Evolutionary conservation across 2,888 invertebrate genomes (phyloP), one percentile per base, ranked within the genome.

Genomic region (Catocala fraxini): DNA sequence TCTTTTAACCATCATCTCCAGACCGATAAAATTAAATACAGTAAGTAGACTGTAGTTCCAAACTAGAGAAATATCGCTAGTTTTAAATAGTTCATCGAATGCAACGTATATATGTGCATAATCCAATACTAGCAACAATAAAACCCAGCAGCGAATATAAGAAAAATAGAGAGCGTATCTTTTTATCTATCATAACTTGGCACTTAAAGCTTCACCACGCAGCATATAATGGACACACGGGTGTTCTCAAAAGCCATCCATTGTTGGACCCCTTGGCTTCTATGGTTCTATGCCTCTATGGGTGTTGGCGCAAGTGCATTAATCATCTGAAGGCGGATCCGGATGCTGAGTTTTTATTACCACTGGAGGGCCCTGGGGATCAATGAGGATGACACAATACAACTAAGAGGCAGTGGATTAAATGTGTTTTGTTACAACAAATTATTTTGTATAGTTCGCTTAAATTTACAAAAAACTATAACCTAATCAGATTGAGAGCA

Each of bases 261-360:
- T 78, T 75, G 78, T 78, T 46, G 62, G 63, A 39, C 63, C 72
- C 78, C 75, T 70, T 61, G 68, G 77, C 70, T 69, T 75, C 63
- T 60, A 70, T 64, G 71, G 77, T 73, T 65, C 71, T 61, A n/a
- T 42, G 54, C 57, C 54, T 58, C 55, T 47, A 70, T 69, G 74
- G 79, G 79, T 71, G 77, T 70, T 73, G 70, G 71, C 65, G 70
- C 59, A 70, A 70, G 68, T 77, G 71, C 79, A 79, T 79, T 79
- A 77, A 79, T 79, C 78, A 79, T 79, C 60, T 59, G 55, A 59
- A 63, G 63, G 77, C 76, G 77, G 77, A 73, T 72, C 69, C 79
- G 66, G 65, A 68, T 69, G 69, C 73, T 68, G 67, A 71, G 76
- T 78, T 78, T 78, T 78, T 77, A 77, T 77, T 77, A 77, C 77